phyloP scores from a whole-genome alignment of 2,888 invertebrate genomes.

The Plebejus anna region DNA sequence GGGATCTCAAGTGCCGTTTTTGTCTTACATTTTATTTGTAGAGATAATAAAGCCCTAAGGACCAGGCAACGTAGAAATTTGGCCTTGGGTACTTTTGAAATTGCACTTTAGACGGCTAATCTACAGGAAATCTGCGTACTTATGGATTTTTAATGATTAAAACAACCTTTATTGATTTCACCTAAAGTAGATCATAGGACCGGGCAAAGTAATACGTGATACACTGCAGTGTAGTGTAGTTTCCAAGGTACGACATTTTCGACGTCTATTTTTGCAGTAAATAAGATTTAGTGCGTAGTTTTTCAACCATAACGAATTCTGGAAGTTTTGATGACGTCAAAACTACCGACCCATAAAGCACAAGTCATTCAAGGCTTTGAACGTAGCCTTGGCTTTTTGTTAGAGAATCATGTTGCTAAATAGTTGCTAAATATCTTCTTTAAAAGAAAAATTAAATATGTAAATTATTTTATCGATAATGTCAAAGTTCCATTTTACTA shows the following conservation, averaged over 20 bases:
- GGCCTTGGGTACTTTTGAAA: slow-evolving; percentile 13
- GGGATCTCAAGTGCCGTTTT: slow-evolving; percentile 75
- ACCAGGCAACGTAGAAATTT: background rate
- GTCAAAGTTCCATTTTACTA: too few species aligned
- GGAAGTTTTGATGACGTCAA: background rate
- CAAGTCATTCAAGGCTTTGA: background rate
- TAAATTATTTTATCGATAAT: too few species aligned
- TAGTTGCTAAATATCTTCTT: background rate
- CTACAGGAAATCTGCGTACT: background rate
- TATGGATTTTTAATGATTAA: background rate
- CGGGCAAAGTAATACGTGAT: background rate
- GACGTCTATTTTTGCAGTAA: background rate
- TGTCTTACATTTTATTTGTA: slow-evolving; percentile 66
- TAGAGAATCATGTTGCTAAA: background rate
- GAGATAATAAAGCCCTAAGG: slow-evolving; percentile 55
- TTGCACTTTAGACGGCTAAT: slow-evolving; percentile 6
- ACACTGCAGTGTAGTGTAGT: too few species aligned
- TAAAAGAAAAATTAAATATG: background rate
- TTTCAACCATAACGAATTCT: background rate
- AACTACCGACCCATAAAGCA: background rate
- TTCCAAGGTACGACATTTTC: background rate
- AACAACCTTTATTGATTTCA: background rate
- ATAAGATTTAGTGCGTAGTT: background rate
- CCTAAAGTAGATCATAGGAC: background rate
- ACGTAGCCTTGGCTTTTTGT: background rate